phyloP scores from a whole-genome alignment of 2,888 invertebrate genomes.

The Isoperla grammatica region DNA sequence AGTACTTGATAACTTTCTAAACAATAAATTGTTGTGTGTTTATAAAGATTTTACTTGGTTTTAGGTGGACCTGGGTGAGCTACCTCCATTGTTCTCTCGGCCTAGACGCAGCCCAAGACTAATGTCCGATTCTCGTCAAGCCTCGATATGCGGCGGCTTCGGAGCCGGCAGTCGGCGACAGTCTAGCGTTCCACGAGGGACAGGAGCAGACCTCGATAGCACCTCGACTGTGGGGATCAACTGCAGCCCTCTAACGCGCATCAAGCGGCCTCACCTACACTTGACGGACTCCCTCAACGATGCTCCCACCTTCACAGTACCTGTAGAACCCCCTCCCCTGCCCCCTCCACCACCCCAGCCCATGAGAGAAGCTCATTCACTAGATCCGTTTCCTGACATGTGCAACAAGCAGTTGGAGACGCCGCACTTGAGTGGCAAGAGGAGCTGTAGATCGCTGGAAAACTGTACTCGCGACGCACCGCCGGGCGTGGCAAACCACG shows the following conservation, averaged over 20 bases:
- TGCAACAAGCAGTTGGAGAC: constrained; percentile 34
- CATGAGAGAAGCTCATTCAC: constrained; percentile 57
- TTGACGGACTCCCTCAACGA: constrained; percentile 51
- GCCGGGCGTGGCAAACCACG: constrained; percentile 47
- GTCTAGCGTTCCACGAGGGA: constrained; percentile 56
- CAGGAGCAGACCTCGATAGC: constrained; percentile 50
- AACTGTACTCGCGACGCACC: constrained; percentile 45
- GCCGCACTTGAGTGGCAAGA: constrained; percentile 28
- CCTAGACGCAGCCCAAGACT: constrained; percentile 74
- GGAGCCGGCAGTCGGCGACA: constrained; percentile 56
- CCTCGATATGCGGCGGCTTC: constrained; percentile 61
- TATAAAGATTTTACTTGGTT: no score
- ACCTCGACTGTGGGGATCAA: constrained; percentile 50
- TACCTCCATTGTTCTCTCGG: constrained; percentile 76
- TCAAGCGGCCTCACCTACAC: constrained; percentile 47
- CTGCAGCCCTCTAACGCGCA: constrained; percentile 45
- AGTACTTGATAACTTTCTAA: no score
- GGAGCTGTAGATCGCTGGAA: constrained; percentile 46
- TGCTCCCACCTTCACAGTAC: constrained; percentile 38
- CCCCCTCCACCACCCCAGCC: constrained; percentile 28
- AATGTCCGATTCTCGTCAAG: constrained; percentile 69
- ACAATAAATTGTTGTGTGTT: no score
- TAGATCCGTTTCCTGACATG: constrained; percentile 55
- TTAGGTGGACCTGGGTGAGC: constrained; percentile 58
- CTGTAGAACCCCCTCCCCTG: constrained; percentile 15